A percentile compares a stretch with the other conserved stretches of the same genome.
Evolutionary conservation across 2,888 invertebrate genomes (phyloP).

Genomic region (Noctua pronuba): DNA sequence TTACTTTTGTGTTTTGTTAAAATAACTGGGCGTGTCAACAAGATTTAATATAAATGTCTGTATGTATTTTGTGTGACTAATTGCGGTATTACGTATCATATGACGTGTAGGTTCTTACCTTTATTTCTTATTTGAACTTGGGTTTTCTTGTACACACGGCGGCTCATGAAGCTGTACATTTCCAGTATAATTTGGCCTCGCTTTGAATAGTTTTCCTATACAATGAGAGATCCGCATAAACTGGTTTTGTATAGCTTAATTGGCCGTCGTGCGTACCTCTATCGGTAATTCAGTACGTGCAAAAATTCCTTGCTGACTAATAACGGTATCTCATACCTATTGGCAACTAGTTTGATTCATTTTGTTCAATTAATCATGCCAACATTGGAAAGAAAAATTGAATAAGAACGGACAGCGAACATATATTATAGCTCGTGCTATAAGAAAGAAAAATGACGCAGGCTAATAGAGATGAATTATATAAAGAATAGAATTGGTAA

Average conservation of each 20-base stretch:
- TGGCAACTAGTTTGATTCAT: slow-evolving; percentile 39
- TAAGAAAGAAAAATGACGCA: slow-evolving; percentile 11
- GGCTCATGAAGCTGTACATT: too few relatives aligned
- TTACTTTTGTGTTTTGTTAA: background rate
- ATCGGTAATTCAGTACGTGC: slow-evolving; percentile 37
- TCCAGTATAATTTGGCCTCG: too few relatives aligned
- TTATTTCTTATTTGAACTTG: slow-evolving; percentile 20
- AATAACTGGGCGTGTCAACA: slow-evolving; percentile 17
- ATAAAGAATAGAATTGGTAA: background rate
- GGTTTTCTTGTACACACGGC: slow-evolving; percentile 21
- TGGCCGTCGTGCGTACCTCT: too few relatives aligned
- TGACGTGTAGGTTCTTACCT: slow-evolving; percentile 9
- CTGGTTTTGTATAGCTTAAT: too few relatives aligned
- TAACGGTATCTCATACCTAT: slow-evolving; percentile 24
- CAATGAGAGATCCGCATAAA: too few relatives aligned
- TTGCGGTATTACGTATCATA: slow-evolving; percentile 11
- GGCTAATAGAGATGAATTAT: background rate
- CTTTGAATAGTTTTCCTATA: too few relatives aligned
- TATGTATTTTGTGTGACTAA: slow-evolving; percentile 25
- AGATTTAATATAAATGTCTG: slow-evolving; percentile 15
- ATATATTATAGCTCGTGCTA: slow-evolving; percentile 3
- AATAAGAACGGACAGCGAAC: slow-evolving; percentile 3
- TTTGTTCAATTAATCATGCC: slow-evolving; percentile 30
- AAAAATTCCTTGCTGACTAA: slow-evolving; percentile 47
- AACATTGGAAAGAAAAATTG: background rate